Evolutionary conservation across 2,113 vertebrate genomes (phyloP).

Genomic region (Merops nubicus): DNA sequence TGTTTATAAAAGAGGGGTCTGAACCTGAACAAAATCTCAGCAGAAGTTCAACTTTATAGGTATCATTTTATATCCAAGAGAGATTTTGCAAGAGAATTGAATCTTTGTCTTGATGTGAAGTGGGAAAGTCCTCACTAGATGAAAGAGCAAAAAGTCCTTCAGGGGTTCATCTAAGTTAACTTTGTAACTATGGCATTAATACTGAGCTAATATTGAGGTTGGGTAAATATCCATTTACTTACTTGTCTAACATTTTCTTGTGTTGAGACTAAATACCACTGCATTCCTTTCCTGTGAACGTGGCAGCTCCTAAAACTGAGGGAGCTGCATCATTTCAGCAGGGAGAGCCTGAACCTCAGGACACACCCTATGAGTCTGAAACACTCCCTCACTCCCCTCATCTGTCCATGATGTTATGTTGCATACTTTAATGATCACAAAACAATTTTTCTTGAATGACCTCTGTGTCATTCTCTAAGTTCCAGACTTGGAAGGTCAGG

Average conservation of each 20-base stretch:
- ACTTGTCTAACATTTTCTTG: constrained; percentile 41
- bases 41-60: background rate
- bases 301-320: constrained; percentile 41
- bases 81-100: background rate
- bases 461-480: constrained; percentile 6
- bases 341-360: constrained; percentile 40
- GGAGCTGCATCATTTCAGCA: constrained; percentile 31
- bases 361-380: constrained; percentile 60
- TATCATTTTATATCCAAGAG: background rate
- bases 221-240: constrained; percentile 46
- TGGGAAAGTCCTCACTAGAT: background rate
- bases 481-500: constrained; percentile 4
- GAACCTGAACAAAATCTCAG: background rate
- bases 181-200: background rate
- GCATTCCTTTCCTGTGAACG: constrained; percentile 61
- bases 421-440: constrained; percentile 60
- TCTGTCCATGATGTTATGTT: constrained; percentile 55
- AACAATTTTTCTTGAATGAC: constrained; percentile 26
- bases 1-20: background rate
- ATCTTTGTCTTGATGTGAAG: background rate
- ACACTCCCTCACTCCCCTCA: constrained; percentile 4
- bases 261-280: constrained; percentile 23
- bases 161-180: background rate
- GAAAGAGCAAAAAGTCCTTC: background rate
- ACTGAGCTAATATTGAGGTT: background rate